Evolutionary conservation across 2,113 vertebrate species (phyloP).

Genomic region (Brachypodius melanocephalos): DNA sequence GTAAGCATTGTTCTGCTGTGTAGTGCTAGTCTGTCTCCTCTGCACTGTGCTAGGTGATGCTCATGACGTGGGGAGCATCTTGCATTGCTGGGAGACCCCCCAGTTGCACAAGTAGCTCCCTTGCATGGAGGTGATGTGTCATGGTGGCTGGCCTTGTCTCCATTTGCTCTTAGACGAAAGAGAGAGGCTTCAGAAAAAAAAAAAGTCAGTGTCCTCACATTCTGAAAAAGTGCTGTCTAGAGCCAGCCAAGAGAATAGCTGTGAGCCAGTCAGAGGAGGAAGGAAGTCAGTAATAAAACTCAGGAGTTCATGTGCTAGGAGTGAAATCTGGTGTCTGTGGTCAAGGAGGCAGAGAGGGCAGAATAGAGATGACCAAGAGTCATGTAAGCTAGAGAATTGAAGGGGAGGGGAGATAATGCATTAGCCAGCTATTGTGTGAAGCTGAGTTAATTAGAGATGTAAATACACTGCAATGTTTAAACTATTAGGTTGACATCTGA

Average conservation of each 20-base stretch:
- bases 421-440: background rate
- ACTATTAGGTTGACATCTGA: background rate
- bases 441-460: background rate
- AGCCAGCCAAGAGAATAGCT: background rate
- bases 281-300: background rate
- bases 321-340: background rate
- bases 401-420: background rate
- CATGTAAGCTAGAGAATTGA: background rate
- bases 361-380: background rate
- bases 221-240: background rate
- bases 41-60: background rate
- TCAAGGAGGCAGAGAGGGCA: background rate
- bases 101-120: background rate
- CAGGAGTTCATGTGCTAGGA: background rate
- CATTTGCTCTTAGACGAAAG: background rate
- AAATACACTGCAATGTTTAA: background rate
- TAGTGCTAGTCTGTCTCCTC: background rate
- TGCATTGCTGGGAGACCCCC: background rate
- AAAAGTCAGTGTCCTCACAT: fast-evolving
- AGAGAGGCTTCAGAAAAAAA: background rate
- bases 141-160: background rate
- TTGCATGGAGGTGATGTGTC: background rate
- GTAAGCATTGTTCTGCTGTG: background rate
- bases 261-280: background rate
- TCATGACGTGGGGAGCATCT: fast-evolving